Percentiles rank a stretch among this genome's conserved stretches.
These are phyloP conservation scores for Drosophila mojavensis DNA, from an alignment of 1,140 invertebrate species.

Conservation along the genomic window DNA sequence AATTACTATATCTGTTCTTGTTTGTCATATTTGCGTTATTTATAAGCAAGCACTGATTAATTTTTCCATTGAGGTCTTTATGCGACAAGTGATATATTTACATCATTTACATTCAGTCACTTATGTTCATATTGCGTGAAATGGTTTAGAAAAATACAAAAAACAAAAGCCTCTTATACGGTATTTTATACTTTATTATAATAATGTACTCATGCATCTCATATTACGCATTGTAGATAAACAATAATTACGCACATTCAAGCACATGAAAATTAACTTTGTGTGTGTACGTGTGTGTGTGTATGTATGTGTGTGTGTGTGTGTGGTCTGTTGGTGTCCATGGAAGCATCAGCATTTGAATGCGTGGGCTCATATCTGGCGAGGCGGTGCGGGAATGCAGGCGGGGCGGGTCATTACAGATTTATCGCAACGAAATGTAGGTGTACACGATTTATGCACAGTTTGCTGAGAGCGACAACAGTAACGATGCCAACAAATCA, in stretches of 20 bases:
- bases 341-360: conserved; percentile 16
- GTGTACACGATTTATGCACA: conserved; percentile 79
- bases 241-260: conserved; percentile 80
- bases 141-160: background rate
- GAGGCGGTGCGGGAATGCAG: background rate
- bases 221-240: conserved; percentile 64
- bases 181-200: conserved; percentile 22
- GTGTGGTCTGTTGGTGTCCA: conserved; percentile 24
- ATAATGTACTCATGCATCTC: conserved; percentile 36
- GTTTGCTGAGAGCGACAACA: conserved; percentile 80
- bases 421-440: conserved; percentile 79
- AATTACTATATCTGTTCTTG: too few relatives aligned
- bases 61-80: too few relatives aligned
- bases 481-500: conserved; percentile 80
- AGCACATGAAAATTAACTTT: conserved; percentile 76
- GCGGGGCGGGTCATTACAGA: conserved; percentile 62
- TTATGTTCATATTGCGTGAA: background rate
- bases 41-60: too few relatives aligned
- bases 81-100: background rate
- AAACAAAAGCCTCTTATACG: conserved; percentile 13
- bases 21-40: too few relatives aligned
- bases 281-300: conserved; percentile 22
- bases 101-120: background rate
- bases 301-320: conserved; percentile 17
- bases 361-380: conserved; percentile 1